Evolutionary conservation across 2,113 vertebrate species (phyloP), one percentile per base, ranked within the genome.

Genomic region (Erinaceus europaeus): DNA sequence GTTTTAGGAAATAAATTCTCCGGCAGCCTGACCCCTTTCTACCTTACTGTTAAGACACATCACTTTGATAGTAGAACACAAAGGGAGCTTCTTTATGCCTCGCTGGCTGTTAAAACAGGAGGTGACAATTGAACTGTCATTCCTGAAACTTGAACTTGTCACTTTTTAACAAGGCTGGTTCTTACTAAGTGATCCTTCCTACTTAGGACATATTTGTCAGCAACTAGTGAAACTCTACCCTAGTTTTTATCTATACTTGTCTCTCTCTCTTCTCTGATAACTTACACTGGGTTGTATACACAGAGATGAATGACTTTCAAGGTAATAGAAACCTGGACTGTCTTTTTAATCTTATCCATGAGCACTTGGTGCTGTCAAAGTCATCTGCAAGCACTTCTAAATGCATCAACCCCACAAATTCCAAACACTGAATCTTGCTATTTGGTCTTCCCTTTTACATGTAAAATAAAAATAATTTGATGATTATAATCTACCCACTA

Each of bases 91-190:
- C 25, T 17, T 32, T 46, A 17, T 21, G 36, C 23, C 17, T 61
- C n/a, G 27, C 0, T 57, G 67, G 15, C 40, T 78, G 48, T 27
- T 84, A 83, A 92, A 57, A 40, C 42, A 52, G 0, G 1, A 77
- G 18, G 52, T 78, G 84, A 90, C 86, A 53, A 87, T 7, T 87
- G 79, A 90, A 72, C 73, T 78, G 52, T 18, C 73, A 84, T 75
- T 92, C 86, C 89, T 89, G 61, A 78, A 91, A 90, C 80, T 62
- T 92, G 69, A 95, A 52, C 67, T 90, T 84, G 84, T 81, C 69
- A 25, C 77, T 88, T 86, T n/a, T 77, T 69, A 84, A 69, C 53
- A 86, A 84, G 69, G 59, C 80, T 46, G 57, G n/a, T 75, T 75
- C 79, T 92, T 91, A 78, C 80, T 55, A 67, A 88, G 36, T 78